Conservation (phyloP, 2,797 vertebrate species). For the Cossypha dichroa region DNA sequence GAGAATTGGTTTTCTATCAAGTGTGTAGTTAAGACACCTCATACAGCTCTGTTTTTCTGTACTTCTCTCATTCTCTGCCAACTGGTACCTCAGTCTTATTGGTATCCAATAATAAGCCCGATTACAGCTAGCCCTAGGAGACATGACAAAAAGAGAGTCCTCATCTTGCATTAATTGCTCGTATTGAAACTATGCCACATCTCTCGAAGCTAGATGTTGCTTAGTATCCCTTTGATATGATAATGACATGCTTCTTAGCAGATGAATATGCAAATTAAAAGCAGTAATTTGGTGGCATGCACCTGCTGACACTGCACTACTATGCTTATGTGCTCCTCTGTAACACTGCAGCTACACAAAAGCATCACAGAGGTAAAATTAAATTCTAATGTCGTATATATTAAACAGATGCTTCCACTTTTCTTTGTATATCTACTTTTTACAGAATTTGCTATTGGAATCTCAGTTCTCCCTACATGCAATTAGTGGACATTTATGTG, state of each 20-base stretch:
- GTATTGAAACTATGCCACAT: conserved; percentile 99
- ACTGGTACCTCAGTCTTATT: conserved; percentile 79
- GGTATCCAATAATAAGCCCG: conserved; percentile 87
- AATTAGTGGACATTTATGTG: conserved; percentile 85
- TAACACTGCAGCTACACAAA: conserved; percentile 83
- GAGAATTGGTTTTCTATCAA: conserved; percentile 65
- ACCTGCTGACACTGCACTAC: conserved; percentile 95
- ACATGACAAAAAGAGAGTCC: conserved; percentile 89
- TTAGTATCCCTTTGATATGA: conserved; percentile 99
- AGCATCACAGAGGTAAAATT: conserved; percentile 88
- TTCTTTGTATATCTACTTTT: conserved; percentile 85
- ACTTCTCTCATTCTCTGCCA: conserved; percentile 79
- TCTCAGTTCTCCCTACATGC: conserved; percentile 79
- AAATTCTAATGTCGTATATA: conserved; percentile 84
- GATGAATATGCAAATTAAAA: conserved; percentile 95
- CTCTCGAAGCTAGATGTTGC: conserved; percentile 94
- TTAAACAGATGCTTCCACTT: conserved; percentile 89
- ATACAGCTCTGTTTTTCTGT: conserved; percentile 72
- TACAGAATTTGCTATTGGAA: conserved; percentile 80
- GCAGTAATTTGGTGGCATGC: conserved; percentile 98
- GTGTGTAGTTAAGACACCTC: conserved; percentile 56
- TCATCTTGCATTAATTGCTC: conserved; percentile 99
- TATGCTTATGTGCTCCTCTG: conserved; percentile 87
- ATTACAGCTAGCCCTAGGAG: conserved; percentile 87
- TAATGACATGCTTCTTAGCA: conserved; percentile 99